Evolutionary conservation across 2,113 vertebrate genomes (phyloP).

Genomic region (Corythornis madagascariensis): DNA sequence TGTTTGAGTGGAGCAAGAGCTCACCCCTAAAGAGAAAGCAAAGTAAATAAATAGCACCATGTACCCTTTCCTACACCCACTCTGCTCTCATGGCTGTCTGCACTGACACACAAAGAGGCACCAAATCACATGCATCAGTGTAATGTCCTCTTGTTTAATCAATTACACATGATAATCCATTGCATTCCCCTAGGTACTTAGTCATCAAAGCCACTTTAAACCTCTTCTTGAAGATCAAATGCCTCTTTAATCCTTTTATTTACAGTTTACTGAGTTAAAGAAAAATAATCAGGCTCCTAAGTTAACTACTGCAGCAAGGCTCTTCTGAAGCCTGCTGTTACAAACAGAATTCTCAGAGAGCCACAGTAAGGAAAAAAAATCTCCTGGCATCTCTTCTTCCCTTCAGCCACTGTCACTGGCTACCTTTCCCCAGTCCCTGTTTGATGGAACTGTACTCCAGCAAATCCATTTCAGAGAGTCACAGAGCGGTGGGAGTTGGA

Average conservation of each 20-base stretch:
- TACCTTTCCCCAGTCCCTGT: constrained; percentile 1
- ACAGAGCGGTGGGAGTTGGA: no score
- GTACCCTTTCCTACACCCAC: neutral
- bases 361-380: constrained; percentile 37
- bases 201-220: constrained; percentile 77
- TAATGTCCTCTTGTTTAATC: constrained; percentile 66
- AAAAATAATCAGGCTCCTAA: constrained; percentile 75
- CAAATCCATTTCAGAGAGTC: neutral
- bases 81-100: neutral
- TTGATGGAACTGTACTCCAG: constrained; percentile 3
- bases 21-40: neutral
- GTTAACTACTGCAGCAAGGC: constrained; percentile 53
- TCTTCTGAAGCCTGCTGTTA: constrained; percentile 38
- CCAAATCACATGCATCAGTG: neutral
- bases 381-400: neutral
- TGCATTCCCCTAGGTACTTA: constrained; percentile 67
- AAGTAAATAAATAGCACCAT: neutral
- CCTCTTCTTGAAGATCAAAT: constrained; percentile 79
- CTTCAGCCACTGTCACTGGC: neutral
- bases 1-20: neutral
- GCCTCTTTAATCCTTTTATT: constrained; percentile 76
- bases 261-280: constrained; percentile 70
- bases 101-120: fast-evolving
- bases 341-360: constrained; percentile 47
- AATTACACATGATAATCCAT: constrained; percentile 74